Conservation (phyloP, 2,888 invertebrate species). For the Drosophila bunnanda region DNA sequence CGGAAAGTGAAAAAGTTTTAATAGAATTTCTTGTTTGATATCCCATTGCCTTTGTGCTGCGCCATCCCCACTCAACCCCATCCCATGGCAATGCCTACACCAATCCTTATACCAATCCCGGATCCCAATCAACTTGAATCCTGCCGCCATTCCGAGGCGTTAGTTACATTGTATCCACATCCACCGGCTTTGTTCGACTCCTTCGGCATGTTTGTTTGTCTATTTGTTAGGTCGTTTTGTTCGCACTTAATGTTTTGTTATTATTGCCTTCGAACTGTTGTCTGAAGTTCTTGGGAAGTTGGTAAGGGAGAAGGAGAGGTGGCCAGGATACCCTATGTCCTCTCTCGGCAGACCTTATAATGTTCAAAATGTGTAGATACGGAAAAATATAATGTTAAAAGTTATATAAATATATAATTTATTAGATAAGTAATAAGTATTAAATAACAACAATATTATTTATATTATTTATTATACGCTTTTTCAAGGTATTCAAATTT, state of each 20-base stretch:
- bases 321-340: neutral
- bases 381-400: too few relatives aligned
- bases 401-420: too few relatives aligned
- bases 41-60: slow-evolving; percentile 37
- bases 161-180: slow-evolving; percentile 43
- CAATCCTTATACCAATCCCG: slow-evolving; percentile 1
- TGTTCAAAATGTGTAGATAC: neutral
- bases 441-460: too few relatives aligned
- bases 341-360: neutral
- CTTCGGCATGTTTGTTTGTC: slow-evolving; percentile 39
- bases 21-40: slow-evolving; percentile 67
- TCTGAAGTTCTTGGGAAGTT: neutral
- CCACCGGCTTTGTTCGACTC: slow-evolving; percentile 21
- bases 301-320: neutral
- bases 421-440: too few relatives aligned
- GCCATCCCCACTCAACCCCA: neutral
- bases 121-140: slow-evolving; percentile 42
- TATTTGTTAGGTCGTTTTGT: slow-evolving; percentile 33
- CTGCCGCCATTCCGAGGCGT: slow-evolving; percentile 31
- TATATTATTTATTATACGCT: too few relatives aligned
- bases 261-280: slow-evolving; percentile 41
- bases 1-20: slow-evolving; percentile 75
- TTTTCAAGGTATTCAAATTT: too few relatives aligned
- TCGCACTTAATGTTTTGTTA: slow-evolving; percentile 54
- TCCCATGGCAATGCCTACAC: neutral